Base-by-base conservation (phyloP, 2,888 invertebrate species). In the Erpobdella octoculata region DNA sequence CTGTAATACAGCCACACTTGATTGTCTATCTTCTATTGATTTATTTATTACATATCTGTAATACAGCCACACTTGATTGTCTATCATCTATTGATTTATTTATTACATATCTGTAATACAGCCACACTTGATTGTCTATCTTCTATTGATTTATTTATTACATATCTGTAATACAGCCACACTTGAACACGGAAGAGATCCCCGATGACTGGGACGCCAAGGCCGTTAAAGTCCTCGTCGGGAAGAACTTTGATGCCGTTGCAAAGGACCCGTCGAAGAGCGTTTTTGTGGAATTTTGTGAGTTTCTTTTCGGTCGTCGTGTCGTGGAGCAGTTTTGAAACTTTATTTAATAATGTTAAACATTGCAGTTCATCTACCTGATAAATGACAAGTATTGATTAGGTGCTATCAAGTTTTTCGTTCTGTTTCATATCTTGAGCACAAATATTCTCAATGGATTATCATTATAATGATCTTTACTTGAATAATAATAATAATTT, bases 151-250 rank as follows among this genome's bases (percentile, higher is more conserved):
- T n/a, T n/a, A n/a, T n/a, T n/a, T n/a, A n/a, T n/a, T n/a, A n/a
- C n/a, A n/a, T n/a, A n/a, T n/a, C n/a, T n/a, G n/a, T n/a, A n/a
- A n/a, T 18, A 35, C 41, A 87, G 87, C 92, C 93, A 83, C 96
- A 97, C 85, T 87, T 98, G 77, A 88, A 97, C 79, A 90, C 91
- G 75, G 92, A 98, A 85, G 92, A 92, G 0, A 83, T 97, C 77
- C 96, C 98, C 9, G 91, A 90, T 78, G 97, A 98, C 86, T 99
- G 98, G 98, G 90, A 97, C 84, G 90, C 91, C 81, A 88, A 88
- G 78, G 91, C 93, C 71, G 98, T 99, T 74, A 96, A 95, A 86
- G 85, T 87, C 69, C 88, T 99, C 73, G 96, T 96, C 71, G 90
- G 95, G 76, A 90, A 89, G 82, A 99, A 98, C 87, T 99, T 98